Conservation (phyloP, 2,888 invertebrate species). For the Acleris cristana region DNA sequence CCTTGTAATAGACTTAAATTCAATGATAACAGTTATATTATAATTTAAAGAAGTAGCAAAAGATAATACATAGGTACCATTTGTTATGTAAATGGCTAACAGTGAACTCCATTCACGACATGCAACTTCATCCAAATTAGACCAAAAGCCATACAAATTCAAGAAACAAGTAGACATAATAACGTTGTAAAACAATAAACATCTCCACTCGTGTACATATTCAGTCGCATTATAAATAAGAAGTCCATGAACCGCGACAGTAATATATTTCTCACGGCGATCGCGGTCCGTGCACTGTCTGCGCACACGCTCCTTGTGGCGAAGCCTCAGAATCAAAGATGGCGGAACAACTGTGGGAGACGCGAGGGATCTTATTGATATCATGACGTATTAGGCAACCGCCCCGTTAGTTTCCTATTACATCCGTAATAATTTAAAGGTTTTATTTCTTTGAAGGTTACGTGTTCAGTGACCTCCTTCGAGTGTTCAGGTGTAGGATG, state of each 20-base stretch:
- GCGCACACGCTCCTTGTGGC: slow-evolving; percentile 27
- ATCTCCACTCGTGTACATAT: slow-evolving; percentile 22
- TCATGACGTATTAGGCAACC: slow-evolving; percentile 45
- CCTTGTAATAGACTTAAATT: too few relatives aligned
- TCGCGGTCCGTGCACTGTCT: slow-evolving; percentile 49
- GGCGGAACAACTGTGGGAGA: slow-evolving; percentile 60
- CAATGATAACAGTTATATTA: too few relatives aligned
- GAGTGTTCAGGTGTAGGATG: too few relatives aligned
- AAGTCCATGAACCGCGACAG: slow-evolving; percentile 70
- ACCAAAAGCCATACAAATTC: neutral
- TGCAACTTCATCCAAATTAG: neutral
- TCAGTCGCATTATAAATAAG: slow-evolving; percentile 46
- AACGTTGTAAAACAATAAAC: slow-evolving; percentile 32
- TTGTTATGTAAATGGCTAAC: too few relatives aligned
- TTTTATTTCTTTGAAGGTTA: slow-evolving; percentile 6
- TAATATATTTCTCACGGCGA: slow-evolving; percentile 76
- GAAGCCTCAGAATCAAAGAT: slow-evolving; percentile 19
- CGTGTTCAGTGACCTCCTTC: slow-evolving; percentile 1
- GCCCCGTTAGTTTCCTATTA: slow-evolving; percentile 38
- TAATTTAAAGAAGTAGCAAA: too few relatives aligned
- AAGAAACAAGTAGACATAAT: slow-evolving; percentile 11
- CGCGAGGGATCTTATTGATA: slow-evolving; percentile 39
- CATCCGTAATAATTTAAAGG: slow-evolving; percentile 14
- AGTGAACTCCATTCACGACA: too few relatives aligned
- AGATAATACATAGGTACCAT: too few relatives aligned